Conservation (phyloP, 1,140 invertebrate species). For the Linepithema humile region DNA sequence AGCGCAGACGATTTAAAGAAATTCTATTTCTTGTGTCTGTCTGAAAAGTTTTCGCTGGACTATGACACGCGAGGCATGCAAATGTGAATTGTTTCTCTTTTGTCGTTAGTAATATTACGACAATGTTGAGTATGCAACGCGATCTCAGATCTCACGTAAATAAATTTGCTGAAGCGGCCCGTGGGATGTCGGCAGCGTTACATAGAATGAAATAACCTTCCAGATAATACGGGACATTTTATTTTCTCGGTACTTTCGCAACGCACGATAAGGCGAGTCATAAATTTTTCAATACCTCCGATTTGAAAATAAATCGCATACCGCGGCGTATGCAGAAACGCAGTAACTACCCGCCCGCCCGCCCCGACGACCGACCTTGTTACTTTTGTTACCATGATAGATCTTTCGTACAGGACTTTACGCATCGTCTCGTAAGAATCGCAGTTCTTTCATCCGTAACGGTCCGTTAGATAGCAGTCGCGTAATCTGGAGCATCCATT, state of each 20-base stretch:
- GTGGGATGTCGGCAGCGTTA: conserved; percentile 51
- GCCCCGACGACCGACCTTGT: conserved; percentile 10
- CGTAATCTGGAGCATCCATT: conserved; percentile 39
- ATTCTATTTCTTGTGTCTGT: conserved; percentile 10
- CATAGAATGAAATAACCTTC: conserved; percentile 66
- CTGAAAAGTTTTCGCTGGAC: neutral
- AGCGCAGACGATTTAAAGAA: conserved; percentile 1
- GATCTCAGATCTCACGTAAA: conserved; percentile 23
- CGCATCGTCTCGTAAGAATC: conserved; percentile 26
- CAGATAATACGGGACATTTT: conserved; percentile 68
- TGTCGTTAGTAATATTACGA: conserved; percentile 24
- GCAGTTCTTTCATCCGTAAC: conserved; percentile 24
- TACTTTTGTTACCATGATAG: conserved; percentile 56
- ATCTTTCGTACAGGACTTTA: conserved; percentile 17
- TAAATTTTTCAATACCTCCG: conserved; percentile 81
- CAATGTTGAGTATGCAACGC: conserved; percentile 5
- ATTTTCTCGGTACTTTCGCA: conserved; percentile 67
- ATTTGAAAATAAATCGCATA: conserved; percentile 71
- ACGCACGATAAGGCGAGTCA: conserved; percentile 56
- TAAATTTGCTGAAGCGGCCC: conserved; percentile 27
- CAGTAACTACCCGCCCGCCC: conserved; percentile 45
- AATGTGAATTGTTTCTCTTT: neutral
- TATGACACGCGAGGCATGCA: neutral
- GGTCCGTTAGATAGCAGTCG: conserved; percentile 2
- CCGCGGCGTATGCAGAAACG: conserved; percentile 71